A percentile compares a stretch with the other conserved stretches of the same genome.
Conservation (phyloP, 92 coral and sea anemone species). For the Pocillopora meandrina region DNA sequence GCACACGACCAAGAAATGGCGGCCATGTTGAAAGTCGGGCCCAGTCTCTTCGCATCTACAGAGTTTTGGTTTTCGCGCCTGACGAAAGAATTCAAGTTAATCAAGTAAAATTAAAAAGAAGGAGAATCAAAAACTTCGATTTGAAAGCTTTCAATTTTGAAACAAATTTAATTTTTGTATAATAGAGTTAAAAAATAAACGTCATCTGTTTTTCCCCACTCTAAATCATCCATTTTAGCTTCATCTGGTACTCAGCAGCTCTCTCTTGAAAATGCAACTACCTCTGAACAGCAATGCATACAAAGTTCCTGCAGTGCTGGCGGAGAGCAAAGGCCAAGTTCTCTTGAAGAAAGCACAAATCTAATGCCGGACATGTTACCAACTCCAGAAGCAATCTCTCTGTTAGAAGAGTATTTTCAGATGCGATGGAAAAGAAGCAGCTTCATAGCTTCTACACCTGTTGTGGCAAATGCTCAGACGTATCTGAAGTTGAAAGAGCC, state of each 20-base stretch:
- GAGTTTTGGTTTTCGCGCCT: constrained; percentile 5
- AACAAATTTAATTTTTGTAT: constrained; percentile 3
- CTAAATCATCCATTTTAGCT: constrained; percentile 21
- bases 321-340: constrained; percentile 5
- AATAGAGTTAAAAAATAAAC: not conserved
- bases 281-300: constrained; percentile 22
- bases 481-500: constrained; percentile 25
- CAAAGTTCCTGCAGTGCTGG: constrained; percentile 32
- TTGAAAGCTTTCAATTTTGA: constrained; percentile 17
- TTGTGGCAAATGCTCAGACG: constrained; percentile 29
- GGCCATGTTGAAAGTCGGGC: constrained; percentile 33
- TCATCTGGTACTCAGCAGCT: constrained; percentile 19
- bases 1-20: constrained; percentile 29
- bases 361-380: constrained; percentile 19
- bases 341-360: constrained; percentile 21
- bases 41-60: constrained; percentile 27
- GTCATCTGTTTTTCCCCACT: constrained; percentile 28
- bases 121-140: constrained; percentile 7
- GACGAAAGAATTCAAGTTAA: constrained; percentile 13
- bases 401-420: constrained; percentile 23
- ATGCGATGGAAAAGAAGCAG: constrained; percentile 41
- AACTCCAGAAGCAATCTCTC: constrained; percentile 35
- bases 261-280: constrained; percentile 23
- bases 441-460: constrained; percentile 30
- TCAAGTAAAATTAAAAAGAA: constrained; percentile 19